phyloP scores from a whole-genome alignment of 2,113 vertebrate genomes.

The Trichomycterus rosablanca region DNA sequence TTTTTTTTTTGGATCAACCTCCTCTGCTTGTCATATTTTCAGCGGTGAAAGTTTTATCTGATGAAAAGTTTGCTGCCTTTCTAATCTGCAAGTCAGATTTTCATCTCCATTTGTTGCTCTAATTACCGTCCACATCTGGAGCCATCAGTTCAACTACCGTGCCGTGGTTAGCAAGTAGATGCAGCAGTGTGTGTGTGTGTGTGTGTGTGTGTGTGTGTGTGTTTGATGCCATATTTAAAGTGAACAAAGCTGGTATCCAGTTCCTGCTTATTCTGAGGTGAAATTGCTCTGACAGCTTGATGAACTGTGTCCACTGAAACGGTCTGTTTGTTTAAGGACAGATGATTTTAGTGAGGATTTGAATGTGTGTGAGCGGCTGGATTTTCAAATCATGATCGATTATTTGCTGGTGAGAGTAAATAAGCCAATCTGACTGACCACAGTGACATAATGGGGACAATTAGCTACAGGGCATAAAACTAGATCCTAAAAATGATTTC shows the following conservation, averaged over 20 bases:
- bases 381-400: neutral
- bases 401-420: neutral
- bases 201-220: neutral
- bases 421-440: neutral
- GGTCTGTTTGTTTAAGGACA: slow-evolving; percentile 1
- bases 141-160: neutral
- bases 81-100: neutral
- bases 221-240: no score
- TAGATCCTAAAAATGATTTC: no score
- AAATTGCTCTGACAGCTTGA: slow-evolving; percentile 21
- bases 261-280: slow-evolving; percentile 17
- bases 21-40: no score
- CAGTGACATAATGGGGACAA: neutral
- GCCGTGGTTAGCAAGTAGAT: no score
- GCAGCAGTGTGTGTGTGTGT: neutral
- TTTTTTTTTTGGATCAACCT: no score
- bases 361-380: neutral
- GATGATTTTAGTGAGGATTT: neutral
- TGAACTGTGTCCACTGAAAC: slow-evolving; percentile 6
- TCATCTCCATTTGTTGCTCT: slow-evolving; percentile 3
- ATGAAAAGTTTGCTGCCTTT: neutral
- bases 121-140: slow-evolving; percentile 18
- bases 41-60: neutral
- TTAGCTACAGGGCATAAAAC: neutral
- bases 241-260: neutral